These are phyloP conservation scores for Copidosoma aretas DNA, from an alignment of 2,888 invertebrate species.

Conservation along the genomic window DNA sequence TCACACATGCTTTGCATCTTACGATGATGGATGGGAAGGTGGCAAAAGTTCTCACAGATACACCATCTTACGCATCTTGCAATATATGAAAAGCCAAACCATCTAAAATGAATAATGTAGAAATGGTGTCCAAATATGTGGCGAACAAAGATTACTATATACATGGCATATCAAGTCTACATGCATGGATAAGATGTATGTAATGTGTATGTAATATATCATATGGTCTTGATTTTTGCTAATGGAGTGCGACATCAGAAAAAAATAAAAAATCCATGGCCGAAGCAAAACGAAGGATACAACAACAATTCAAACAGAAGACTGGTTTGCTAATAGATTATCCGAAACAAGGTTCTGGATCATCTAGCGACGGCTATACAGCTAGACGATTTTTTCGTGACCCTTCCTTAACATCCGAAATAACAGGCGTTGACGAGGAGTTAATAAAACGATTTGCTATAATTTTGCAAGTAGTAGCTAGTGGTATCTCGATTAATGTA, in stretches of 20 bases:
- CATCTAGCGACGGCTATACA: slow-evolving; percentile 25
- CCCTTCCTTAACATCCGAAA: slow-evolving; percentile 27
- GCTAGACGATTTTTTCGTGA: slow-evolving; percentile 30
- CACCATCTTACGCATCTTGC: slow-evolving; percentile 27
- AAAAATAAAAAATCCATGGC: slow-evolving; percentile 29
- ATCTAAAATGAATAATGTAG: slow-evolving; percentile 42
- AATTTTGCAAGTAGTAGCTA: slow-evolving; percentile 11
- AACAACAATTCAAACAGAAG: slow-evolving; percentile 23
- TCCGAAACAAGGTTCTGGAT: slow-evolving; percentile 27
- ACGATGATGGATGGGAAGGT: slow-evolving; percentile 41
- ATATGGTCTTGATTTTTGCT: slow-evolving; percentile 20
- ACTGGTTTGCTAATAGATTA: neutral
- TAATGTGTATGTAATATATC: slow-evolving; percentile 27
- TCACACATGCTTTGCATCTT: slow-evolving; percentile 6
- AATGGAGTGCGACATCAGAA: slow-evolving; percentile 24
- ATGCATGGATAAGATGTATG: slow-evolving; percentile 32
- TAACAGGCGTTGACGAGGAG: slow-evolving; percentile 6
- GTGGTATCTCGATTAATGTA: slow-evolving; percentile 35
- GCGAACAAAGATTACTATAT: slow-evolving; percentile 34
- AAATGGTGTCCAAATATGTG: slow-evolving; percentile 26
- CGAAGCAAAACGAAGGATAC: slow-evolving; percentile 21
- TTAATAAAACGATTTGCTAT: slow-evolving; percentile 35
- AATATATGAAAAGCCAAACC: slow-evolving; percentile 21
- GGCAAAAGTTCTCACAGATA: slow-evolving; percentile 39
- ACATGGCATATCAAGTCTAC: slow-evolving; percentile 33